Conservation (phyloP, 2,113 vertebrate species). For the Philantomba maxwellii region DNA sequence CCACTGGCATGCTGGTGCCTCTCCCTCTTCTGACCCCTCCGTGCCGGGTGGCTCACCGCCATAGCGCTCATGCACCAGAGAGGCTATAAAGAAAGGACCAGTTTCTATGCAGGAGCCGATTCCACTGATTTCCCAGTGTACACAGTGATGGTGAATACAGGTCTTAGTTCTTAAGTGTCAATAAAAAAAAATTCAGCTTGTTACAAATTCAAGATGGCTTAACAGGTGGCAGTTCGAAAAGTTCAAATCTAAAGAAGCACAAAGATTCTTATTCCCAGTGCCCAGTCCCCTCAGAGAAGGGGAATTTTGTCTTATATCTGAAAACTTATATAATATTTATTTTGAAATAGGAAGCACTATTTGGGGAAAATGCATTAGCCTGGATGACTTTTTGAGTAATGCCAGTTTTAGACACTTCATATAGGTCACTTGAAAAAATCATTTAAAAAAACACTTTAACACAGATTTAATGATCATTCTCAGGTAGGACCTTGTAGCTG, state of each 20-base stretch:
- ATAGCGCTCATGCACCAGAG: rapidly evolving
- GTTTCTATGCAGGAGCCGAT: neutral
- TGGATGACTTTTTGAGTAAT: neutral
- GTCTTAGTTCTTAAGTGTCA: neutral
- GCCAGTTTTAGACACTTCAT: neutral
- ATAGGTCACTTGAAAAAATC: neutral
- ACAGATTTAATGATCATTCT: neutral
- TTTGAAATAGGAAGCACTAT: neutral
- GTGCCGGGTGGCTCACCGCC: too few species aligned
- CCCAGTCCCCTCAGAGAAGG: neutral
- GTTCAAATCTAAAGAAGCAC: neutral
- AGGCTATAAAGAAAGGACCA: neutral
- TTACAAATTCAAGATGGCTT: neutral
- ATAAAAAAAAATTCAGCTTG: neutral
- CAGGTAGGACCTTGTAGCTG: neutral
- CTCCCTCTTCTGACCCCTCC: neutral
- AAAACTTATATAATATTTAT: neutral
- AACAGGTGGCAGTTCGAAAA: neutral
- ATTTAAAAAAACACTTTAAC: neutral
- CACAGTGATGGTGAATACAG: neutral
- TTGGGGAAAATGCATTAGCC: neutral
- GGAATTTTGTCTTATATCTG: neutral
- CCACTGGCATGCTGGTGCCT: neutral
- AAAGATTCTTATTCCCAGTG: neutral
- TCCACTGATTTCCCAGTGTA: neutral